Conservation (phyloP, 1,140 invertebrate genomes). For the Yoshiicerus persimilis region DNA sequence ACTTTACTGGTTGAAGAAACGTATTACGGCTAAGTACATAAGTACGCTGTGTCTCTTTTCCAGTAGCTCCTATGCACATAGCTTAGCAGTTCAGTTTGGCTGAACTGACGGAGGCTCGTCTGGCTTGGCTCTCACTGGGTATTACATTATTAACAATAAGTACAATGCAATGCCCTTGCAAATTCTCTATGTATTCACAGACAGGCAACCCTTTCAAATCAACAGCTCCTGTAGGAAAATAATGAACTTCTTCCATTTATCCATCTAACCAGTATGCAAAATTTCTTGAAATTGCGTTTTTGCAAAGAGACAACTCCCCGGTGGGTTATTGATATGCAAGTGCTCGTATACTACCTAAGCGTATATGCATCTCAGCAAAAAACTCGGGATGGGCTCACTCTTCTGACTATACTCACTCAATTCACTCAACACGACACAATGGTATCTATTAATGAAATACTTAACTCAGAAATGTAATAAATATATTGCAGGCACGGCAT, state of each 20-base stretch:
- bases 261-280: conserved; percentile 13
- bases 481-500: neutral
- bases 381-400: neutral
- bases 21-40: neutral
- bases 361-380: neutral
- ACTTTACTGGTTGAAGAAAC: neutral
- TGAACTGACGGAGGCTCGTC: neutral
- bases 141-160: neutral
- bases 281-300: neutral
- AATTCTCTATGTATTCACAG: neutral
- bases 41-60: neutral
- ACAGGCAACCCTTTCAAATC: neutral
- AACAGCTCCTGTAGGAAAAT: neutral
- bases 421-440: neutral
- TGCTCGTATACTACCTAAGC: neutral
- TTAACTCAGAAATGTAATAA: neutral
- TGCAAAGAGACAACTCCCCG: conserved; percentile 7
- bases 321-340: conserved; percentile 3
- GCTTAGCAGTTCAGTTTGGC: neutral
- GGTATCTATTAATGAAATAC: neutral
- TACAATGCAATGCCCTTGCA: neutral
- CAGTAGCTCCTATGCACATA: neutral
- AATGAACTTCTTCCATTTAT: conserved; percentile 7
- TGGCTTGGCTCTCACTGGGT: neutral
- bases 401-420: too few species aligned